phyloP scores from a whole-genome alignment of 2,113 vertebrate species.

The Pteropus alecto region DNA sequence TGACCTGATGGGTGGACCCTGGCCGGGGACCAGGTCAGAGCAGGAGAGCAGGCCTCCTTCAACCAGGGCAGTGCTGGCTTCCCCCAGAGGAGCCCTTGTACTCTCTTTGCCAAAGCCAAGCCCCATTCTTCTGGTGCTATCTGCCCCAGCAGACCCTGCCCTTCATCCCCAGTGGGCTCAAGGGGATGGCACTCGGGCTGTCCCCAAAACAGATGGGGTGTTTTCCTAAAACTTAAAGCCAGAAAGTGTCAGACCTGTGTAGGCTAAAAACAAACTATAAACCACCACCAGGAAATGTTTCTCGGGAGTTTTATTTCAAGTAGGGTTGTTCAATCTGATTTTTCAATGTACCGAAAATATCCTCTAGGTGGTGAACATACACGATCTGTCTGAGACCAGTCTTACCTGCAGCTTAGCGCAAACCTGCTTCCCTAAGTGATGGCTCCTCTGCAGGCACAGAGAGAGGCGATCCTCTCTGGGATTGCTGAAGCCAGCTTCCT shows the following conservation, averaged over 20 bases:
- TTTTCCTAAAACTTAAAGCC: neutral
- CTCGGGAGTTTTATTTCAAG: neutral
- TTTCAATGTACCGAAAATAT: neutral
- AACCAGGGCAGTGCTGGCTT: neutral
- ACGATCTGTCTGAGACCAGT: neutral
- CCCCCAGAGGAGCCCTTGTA: neutral
- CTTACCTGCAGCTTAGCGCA: neutral
- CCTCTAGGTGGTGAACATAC: neutral
- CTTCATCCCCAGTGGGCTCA: neutral
- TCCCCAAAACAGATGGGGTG: neutral
- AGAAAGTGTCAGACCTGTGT: neutral
- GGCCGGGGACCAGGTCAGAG: neutral
- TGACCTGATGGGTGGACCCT: slow-evolving; percentile 1
- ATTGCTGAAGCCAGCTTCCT: neutral
- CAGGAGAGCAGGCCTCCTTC: neutral
- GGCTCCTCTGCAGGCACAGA: neutral
- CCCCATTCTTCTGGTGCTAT: neutral
- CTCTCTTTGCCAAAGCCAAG: neutral
- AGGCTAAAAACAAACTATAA: neutral
- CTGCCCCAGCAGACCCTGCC: neutral
- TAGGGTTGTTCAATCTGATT: neutral
- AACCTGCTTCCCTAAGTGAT: neutral
- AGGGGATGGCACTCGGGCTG: neutral
- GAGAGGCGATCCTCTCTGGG: neutral
- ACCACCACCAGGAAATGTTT: slow-evolving; percentile 3